phyloP scores from a whole-genome alignment of 1,140 invertebrate species.

The Melitaea cinxia region DNA sequence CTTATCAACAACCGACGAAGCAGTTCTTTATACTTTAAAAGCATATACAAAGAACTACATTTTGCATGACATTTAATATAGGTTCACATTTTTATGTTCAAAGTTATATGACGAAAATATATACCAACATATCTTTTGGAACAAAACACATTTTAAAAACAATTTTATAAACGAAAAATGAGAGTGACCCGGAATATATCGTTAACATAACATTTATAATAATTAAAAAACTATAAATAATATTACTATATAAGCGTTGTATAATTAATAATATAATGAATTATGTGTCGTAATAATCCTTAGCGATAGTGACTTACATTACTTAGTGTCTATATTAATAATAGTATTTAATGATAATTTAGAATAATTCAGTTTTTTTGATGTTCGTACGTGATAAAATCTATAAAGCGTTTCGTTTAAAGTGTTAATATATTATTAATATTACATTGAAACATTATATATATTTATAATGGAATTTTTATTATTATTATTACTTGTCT shows the following conservation, averaged over 20 bases:
- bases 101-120: no score
- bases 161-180: no score
- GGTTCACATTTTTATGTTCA: no score
- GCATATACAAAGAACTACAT: no score
- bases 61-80: no score
- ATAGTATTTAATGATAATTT: conserved; percentile 60
- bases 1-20: no score
- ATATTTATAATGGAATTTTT: conserved; percentile 13
- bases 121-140: no score
- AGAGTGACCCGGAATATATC: not conserved
- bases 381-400: conserved; percentile 61
- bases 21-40: no score
- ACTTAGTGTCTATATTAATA: conserved; percentile 37
- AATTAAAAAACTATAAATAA: not conserved
- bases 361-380: conserved; percentile 69
- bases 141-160: no score
- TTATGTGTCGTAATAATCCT: not conserved
- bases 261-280: not conserved
- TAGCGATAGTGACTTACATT: conserved; percentile 15
- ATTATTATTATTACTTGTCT: conserved; percentile 8
- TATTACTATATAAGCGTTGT: not conserved
- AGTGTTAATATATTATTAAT: conserved; percentile 26
- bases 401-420: conserved; percentile 69
- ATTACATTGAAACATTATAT: conserved; percentile 19
- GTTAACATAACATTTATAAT: not conserved